These are phyloP conservation scores for Drosophila neonasuta DNA, from an alignment of 2,888 invertebrate species.

Conservation along the genomic window DNA sequence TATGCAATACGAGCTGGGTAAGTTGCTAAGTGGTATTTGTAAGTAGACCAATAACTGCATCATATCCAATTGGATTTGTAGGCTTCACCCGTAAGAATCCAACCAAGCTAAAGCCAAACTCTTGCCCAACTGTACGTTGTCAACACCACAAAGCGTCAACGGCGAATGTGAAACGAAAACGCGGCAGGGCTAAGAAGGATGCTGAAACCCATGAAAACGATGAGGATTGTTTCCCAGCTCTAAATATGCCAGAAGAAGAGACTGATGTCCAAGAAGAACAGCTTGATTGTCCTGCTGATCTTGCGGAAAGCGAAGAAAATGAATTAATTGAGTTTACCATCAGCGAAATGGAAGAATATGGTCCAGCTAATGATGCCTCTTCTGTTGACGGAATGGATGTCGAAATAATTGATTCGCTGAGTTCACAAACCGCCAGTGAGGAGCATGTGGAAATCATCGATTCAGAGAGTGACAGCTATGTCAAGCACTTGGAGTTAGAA, in stretches of 20 bases:
- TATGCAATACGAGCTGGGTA: slow-evolving; percentile 62
- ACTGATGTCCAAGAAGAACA: background rate
- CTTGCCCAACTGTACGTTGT: slow-evolving; percentile 38
- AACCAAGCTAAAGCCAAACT: slow-evolving; percentile 53
- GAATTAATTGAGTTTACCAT: slow-evolving; percentile 38
- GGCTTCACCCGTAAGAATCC: slow-evolving; percentile 58
- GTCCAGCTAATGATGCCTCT: background rate
- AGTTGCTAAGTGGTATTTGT: background rate
- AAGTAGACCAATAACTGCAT: background rate
- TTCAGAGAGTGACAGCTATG: slow-evolving; percentile 31
- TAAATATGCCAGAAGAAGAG: background rate
- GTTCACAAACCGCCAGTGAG: slow-evolving; percentile 23
- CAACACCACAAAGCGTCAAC: slow-evolving; percentile 9
- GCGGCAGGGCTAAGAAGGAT: background rate
- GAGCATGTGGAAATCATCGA: slow-evolving; percentile 44
- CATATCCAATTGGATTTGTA: background rate
- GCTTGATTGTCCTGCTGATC: background rate
- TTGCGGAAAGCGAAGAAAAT: slow-evolving; percentile 9
- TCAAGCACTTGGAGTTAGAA: slow-evolving; percentile 50
- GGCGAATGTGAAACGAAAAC: background rate
- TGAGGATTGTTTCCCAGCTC: background rate
- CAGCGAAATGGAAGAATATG: slow-evolving; percentile 19
- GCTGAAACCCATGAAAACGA: background rate
- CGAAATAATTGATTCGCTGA: slow-evolving; percentile 32
- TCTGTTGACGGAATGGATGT: slow-evolving; percentile 14